These are phyloP conservation scores for Sycophila texana DNA, from an alignment of 2,888 invertebrate species.

Conservation along the genomic window DNA sequence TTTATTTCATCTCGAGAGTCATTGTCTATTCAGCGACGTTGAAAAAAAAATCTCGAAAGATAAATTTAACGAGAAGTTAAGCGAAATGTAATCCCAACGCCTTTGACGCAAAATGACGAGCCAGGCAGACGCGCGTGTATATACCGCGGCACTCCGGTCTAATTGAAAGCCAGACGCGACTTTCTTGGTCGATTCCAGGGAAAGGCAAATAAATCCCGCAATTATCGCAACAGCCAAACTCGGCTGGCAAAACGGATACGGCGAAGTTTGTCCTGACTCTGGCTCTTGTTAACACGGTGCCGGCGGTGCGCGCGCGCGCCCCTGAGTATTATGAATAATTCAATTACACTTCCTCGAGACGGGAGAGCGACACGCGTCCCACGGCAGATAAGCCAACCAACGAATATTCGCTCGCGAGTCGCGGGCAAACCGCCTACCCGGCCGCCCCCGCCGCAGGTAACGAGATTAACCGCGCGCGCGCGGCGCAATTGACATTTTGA, in stretches of 20 bases:
- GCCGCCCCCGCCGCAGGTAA: background rate
- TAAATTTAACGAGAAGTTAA: too few species aligned
- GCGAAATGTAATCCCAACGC: too few species aligned
- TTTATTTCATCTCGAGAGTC: too few species aligned
- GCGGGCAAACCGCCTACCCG: background rate
- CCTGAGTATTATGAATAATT: constrained; percentile 48
- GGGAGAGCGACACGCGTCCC: constrained; percentile 9
- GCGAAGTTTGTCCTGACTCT: background rate
- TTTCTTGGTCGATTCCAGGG: too few species aligned
- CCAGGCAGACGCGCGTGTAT: too few species aligned
- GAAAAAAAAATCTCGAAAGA: too few species aligned
- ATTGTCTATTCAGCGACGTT: too few species aligned
- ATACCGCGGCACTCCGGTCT: too few species aligned
- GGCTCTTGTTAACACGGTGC: background rate
- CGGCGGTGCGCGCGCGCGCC: background rate
- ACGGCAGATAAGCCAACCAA: background rate
- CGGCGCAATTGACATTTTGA: constrained; percentile 41
- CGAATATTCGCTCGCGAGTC: background rate
- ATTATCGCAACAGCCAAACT: constrained; percentile 8
- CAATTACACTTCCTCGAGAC: constrained; percentile 37
- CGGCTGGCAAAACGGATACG: constrained; percentile 4
- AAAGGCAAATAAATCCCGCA: background rate
- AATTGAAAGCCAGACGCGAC: too few species aligned
- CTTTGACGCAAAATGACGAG: too few species aligned
- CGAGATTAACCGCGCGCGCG: constrained; percentile 13